These are phyloP conservation scores for Aleiodes leptofemur DNA, from an alignment of 2,888 invertebrate species.

Conservation along the genomic window DNA sequence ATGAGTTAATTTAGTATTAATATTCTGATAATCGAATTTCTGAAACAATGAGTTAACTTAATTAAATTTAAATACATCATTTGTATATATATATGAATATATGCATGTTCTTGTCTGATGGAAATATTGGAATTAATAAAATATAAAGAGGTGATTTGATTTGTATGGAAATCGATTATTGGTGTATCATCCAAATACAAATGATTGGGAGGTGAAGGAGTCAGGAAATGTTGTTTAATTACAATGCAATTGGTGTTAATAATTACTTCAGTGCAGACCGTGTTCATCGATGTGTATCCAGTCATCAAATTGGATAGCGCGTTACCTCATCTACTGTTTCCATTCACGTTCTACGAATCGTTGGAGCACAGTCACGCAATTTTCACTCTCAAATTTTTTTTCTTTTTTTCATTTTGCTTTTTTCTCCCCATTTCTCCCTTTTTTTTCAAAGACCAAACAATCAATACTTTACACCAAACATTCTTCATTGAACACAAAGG, in stretches of 20 bases:
- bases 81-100: no score
- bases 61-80: no score
- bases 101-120: no score
- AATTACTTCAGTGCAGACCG: constrained; percentile 65
- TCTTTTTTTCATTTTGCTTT: background rate
- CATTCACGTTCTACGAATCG: constrained; percentile 43
- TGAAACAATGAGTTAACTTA: no score
- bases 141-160: no score
- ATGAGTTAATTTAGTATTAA: no score
- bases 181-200: constrained; percentile 2
- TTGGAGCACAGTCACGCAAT: constrained; percentile 26
- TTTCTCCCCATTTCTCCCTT: background rate
- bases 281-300: constrained; percentile 67
- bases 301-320: constrained; percentile 67
- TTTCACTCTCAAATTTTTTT: background rate
- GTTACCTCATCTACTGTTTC: constrained; percentile 45
- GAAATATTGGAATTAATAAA: no score
- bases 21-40: no score
- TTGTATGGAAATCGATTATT: background rate
- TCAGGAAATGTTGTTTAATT: constrained; percentile 62
- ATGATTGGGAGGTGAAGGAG: constrained; percentile 32
- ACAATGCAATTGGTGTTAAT: constrained; percentile 67
- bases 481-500: no score
- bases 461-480: no score
- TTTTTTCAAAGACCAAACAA: no score